phyloP scores from a whole-genome alignment of 2,797 vertebrate genomes.

The Gallinago nigripennis region DNA sequence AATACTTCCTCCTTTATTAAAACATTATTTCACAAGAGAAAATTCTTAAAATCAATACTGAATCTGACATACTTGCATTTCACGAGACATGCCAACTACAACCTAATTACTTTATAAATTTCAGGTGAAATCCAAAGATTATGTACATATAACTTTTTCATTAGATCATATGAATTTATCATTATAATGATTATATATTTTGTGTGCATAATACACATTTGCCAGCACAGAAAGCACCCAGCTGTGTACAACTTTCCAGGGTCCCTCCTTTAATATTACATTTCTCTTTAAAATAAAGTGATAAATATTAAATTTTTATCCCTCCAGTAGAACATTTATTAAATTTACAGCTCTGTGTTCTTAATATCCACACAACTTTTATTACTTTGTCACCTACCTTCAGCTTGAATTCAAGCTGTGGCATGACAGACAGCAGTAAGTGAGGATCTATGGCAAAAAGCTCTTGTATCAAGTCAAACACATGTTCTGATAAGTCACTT shows the following conservation, averaged over 20 bases:
- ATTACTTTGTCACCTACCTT: conserved; percentile 82
- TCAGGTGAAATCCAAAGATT: background rate
- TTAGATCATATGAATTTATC: background rate
- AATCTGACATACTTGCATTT: background rate
- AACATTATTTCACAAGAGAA: background rate
- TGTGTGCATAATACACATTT: background rate
- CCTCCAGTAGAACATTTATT: background rate
- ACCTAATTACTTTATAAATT: background rate
- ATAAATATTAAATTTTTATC: background rate
- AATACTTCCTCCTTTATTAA: background rate
- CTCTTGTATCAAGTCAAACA: conserved; percentile 99
- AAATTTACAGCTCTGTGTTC: background rate
- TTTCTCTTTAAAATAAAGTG: background rate
- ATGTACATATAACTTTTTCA: background rate
- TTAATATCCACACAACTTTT: background rate
- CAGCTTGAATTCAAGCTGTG: conserved; percentile 97
- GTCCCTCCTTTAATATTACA: background rate
- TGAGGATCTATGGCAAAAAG: conserved; percentile 97
- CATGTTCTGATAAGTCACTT: conserved; percentile 97
- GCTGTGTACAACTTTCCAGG: background rate
- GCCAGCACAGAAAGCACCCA: background rate
- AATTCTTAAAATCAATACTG: background rate
- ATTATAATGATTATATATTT: background rate
- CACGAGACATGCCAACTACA: background rate
- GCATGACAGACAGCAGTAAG: conserved; percentile 96